A percentile compares a stretch with the other conserved stretches of the same genome.
phyloP scores from a whole-genome alignment of 1,140 invertebrate species.

The Drosophila cardini region DNA sequence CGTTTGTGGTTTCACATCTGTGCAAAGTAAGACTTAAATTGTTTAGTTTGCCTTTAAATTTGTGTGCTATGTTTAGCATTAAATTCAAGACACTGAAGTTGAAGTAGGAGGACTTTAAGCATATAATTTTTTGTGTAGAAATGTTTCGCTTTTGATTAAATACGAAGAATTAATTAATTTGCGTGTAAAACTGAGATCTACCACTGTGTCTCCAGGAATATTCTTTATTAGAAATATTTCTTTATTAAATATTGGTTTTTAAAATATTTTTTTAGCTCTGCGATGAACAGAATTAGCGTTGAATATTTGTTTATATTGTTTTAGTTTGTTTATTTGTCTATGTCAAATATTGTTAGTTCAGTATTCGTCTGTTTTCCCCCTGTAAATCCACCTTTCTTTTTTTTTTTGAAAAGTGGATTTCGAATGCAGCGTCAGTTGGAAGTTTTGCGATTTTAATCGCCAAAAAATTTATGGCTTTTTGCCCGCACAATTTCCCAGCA shows the following conservation, averaged over 20 bases:
- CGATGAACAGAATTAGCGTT: background rate
- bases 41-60: constrained; percentile 1
- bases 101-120: background rate
- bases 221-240: too few species aligned
- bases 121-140: too few species aligned
- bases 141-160: too few species aligned
- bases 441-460: constrained; percentile 81
- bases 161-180: too few species aligned
- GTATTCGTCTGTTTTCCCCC: background rate
- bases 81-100: background rate
- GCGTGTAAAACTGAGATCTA: too few species aligned
- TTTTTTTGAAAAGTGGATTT: constrained; percentile 21
- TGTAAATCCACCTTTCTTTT: background rate
- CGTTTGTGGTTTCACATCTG: constrained; percentile 22
- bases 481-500: constrained; percentile 65
- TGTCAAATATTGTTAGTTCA: background rate
- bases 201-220: too few species aligned
- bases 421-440: constrained; percentile 42
- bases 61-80: background rate
- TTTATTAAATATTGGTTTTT: too few species aligned
- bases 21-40: constrained; percentile 11
- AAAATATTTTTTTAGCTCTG: background rate
- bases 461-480: constrained; percentile 71
- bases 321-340: constrained; percentile 14
- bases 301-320: background rate